Percentiles rank a stretch among this genome's conserved stretches.
Conservation (phyloP, 2,113 vertebrate genomes). For the Muntiacus muntjak region DNA sequence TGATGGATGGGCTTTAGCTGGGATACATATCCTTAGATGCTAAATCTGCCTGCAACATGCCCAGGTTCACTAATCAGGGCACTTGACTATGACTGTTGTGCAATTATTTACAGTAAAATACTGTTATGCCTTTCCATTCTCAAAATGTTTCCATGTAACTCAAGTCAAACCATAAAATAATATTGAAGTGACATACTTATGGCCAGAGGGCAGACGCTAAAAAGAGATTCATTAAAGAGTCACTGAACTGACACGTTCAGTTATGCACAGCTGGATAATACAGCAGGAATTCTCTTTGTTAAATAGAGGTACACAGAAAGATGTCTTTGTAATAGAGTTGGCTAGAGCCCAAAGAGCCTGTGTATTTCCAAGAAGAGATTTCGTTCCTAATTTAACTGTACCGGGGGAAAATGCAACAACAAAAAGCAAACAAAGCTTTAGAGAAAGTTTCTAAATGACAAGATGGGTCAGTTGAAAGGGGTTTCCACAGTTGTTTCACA, state of each 20-base stretch:
- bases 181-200: conserved; percentile 25
- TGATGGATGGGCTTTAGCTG: neutral
- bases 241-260: neutral
- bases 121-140: neutral
- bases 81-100: neutral
- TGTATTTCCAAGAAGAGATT: neutral
- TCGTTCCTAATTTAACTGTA: neutral
- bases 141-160: neutral
- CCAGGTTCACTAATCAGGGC: neutral
- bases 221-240: conserved; percentile 26
- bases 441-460: conserved; percentile 23
- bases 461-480: neutral
- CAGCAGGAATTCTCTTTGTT: neutral
- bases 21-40: neutral
- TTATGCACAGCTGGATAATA: neutral
- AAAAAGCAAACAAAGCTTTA: neutral
- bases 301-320: neutral
- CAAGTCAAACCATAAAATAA: conserved; percentile 2
- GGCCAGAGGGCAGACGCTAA: conserved; percentile 21
- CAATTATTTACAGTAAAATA: neutral
- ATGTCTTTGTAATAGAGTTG: neutral
- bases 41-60: neutral
- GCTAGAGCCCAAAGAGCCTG: neutral
- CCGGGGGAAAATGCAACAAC: neutral
- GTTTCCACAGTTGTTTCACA: neutral